A percentile compares a stretch with the other conserved stretches of the same genome.
Conservation (phyloP, 2,888 invertebrate genomes). For the Adineta ricciae region DNA sequence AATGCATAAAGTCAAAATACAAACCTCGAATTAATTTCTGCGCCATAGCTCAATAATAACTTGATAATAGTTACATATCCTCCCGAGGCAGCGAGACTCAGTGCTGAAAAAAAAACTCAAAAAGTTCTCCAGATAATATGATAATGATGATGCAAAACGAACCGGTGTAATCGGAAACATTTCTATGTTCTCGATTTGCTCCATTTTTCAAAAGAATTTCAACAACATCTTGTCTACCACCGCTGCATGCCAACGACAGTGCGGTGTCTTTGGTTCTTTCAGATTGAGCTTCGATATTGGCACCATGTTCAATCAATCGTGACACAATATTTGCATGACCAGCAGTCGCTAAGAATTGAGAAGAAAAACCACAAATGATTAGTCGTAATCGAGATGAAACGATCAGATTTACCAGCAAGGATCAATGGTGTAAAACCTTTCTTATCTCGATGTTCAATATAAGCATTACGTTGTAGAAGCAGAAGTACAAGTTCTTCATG, state of each 20-base stretch:
- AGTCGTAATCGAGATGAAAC: conserved; percentile 53
- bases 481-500: conserved; percentile 88
- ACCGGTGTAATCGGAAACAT: conserved; percentile 71
- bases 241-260: conserved; percentile 87
- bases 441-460: conserved; percentile 95
- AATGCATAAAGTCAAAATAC: background rate
- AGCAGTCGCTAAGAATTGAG: conserved; percentile 63
- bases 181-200: conserved; percentile 91
- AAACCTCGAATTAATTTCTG: conserved; percentile 69
- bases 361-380: conserved; percentile 72
- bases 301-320: conserved; percentile 77
- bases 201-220: conserved; percentile 78
- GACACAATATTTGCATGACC: conserved; percentile 80
- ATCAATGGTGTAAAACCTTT: conserved; percentile 55
- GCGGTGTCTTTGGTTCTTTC: conserved; percentile 98
- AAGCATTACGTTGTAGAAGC: conserved; percentile 77
- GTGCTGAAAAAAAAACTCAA: no score
- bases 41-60: conserved; percentile 77
- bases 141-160: no score
- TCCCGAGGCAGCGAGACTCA: conserved; percentile 64
- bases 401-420: conserved; percentile 10
- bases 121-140: no score
- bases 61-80: conserved; percentile 80
- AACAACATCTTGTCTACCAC: conserved; percentile 81
- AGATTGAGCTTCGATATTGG: conserved; percentile 96